These are phyloP conservation scores for Grus americana DNA, from an alignment of 2,113 vertebrate species.

Conservation along the genomic window DNA sequence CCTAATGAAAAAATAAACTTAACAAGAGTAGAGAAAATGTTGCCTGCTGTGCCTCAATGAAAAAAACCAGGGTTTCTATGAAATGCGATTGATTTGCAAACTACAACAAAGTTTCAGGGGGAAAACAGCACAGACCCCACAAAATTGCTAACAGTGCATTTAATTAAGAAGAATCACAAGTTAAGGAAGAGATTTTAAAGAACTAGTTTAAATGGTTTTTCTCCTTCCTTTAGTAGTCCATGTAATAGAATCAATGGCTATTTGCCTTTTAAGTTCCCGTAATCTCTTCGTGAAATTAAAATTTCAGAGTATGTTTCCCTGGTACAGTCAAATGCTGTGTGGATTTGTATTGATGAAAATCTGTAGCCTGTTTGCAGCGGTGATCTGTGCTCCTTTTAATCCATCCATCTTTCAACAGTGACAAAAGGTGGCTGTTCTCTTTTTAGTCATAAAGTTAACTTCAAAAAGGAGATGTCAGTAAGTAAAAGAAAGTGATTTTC, in stretches of 20 bases:
- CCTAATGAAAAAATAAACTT: not conserved
- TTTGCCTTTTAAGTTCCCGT: conserved; percentile 34
- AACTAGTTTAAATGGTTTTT: conserved; percentile 15
- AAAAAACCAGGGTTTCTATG: not conserved
- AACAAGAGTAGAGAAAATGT: not conserved
- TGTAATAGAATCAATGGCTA: conserved; percentile 32
- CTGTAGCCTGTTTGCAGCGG: not conserved
- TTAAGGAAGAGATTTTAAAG: conserved; percentile 13
- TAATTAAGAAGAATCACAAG: not conserved
- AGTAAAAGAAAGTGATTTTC: conserved; percentile 34
- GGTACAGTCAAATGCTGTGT: conserved; percentile 9
- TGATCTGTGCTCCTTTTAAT: conserved; percentile 25
- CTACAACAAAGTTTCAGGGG: not conserved
- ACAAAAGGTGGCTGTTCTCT: not conserved
- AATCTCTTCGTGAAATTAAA: conserved; percentile 20
- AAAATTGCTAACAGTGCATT: not conserved
- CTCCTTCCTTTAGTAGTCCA: conserved; percentile 10
- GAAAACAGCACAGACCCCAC: not conserved
- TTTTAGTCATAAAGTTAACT: conserved; percentile 54
- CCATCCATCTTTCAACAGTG: conserved; percentile 35
- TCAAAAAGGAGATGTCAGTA: conserved; percentile 27
- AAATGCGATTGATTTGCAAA: not conserved
- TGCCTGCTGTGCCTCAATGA: not conserved
- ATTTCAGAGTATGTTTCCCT: conserved; percentile 1
- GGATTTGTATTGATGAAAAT: conserved; percentile 44